Conservation (phyloP, 2,888 invertebrate genomes). For the Conomelus anceps region DNA sequence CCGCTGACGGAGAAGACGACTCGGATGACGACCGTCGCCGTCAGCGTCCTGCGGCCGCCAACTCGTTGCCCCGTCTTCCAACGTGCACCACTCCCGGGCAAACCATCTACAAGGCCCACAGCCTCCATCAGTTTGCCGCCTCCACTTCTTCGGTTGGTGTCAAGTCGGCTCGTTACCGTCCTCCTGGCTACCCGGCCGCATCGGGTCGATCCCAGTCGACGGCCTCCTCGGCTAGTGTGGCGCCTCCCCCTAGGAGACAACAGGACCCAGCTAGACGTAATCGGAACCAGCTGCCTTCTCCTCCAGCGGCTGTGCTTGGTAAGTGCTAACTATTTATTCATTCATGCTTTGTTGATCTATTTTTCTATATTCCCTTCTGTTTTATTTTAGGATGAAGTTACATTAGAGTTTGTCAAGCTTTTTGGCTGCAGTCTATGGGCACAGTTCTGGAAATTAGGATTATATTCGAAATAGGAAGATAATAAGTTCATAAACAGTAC, state of each 20-base stretch:
- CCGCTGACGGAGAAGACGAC: slow-evolving; percentile 49
- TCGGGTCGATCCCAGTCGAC: neutral
- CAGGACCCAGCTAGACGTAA: slow-evolving; percentile 43
- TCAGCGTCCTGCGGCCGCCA: slow-evolving; percentile 50
- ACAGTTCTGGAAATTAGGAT: no score
- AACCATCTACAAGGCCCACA: slow-evolving; percentile 56
- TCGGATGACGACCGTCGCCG: slow-evolving; percentile 46
- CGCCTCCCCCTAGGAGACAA: neutral
- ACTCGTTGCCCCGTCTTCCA: slow-evolving; percentile 67
- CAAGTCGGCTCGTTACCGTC: slow-evolving; percentile 79
- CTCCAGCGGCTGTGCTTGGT: slow-evolving; percentile 44
- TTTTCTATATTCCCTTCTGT: neutral
- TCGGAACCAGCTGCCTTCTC: slow-evolving; percentile 38
- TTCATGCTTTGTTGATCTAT: neutral
- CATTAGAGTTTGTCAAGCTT: neutral
- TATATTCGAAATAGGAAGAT: no score
- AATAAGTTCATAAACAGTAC: no score
- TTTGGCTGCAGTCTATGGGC: no score
- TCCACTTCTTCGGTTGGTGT: slow-evolving; percentile 48
- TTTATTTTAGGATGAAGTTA: neutral
- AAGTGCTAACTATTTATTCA: neutral
- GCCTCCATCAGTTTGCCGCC: slow-evolving; percentile 49
- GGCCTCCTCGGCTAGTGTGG: slow-evolving; percentile 36
- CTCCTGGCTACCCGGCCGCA: slow-evolving; percentile 61
- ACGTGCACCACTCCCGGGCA: slow-evolving; percentile 53